Conservation (phyloP, 2,113 vertebrate genomes). For the Ondatra zibethicus region DNA sequence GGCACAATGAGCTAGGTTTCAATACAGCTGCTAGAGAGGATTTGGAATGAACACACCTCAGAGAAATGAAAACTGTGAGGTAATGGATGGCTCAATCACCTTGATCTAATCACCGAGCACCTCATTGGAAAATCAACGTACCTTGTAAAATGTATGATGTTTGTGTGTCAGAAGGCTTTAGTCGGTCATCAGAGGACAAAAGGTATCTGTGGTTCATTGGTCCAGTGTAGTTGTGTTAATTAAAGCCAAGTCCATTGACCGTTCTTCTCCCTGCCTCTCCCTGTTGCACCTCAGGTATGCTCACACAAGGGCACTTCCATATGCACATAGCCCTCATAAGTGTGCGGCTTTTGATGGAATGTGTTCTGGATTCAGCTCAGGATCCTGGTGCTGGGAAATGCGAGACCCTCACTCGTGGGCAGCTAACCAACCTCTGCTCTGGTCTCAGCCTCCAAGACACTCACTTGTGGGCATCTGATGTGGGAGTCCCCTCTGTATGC, state of each 20-base stretch:
- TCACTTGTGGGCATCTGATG: too few species aligned
- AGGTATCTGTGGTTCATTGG: background rate
- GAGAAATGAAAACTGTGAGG: background rate
- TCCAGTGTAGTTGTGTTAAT: background rate
- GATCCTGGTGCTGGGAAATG: rapidly evolving
- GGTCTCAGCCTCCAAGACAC: background rate
- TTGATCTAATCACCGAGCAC: background rate
- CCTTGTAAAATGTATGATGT: background rate
- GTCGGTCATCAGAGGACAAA: background rate
- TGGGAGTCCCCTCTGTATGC: too few species aligned
- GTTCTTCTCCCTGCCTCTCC: too few species aligned
- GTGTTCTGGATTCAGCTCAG: background rate
- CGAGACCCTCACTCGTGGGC: too few species aligned
- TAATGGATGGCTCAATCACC: background rate
- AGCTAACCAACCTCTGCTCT: too few species aligned
- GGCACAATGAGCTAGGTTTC: background rate
- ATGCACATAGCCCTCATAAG: rapidly evolving
- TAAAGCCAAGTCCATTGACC: background rate
- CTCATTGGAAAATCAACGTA: background rate
- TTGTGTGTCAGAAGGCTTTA: background rate
- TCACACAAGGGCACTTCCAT: background rate
- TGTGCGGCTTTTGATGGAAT: background rate
- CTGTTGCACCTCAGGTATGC: too few species aligned
- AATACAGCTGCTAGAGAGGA: background rate
- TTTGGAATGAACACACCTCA: background rate